Evolutionary conservation across 2,797 vertebrate species (phyloP).

Genomic region (Lagorchestes hirsutus): DNA sequence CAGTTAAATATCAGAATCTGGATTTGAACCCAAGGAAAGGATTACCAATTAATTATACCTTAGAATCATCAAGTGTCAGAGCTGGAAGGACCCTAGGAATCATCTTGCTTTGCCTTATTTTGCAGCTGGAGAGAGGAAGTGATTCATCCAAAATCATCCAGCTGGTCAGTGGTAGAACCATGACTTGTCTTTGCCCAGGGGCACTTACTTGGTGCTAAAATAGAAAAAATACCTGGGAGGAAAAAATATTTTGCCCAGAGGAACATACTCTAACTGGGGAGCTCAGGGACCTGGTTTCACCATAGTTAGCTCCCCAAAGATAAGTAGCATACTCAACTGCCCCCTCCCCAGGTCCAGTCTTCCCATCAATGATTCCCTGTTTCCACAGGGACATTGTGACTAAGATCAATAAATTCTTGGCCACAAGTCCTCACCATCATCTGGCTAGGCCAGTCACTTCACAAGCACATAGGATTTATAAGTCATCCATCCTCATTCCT

Average conservation of each 20-base stretch:
- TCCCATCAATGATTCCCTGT: background rate
- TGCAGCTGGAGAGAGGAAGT: background rate
- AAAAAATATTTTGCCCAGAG: background rate
- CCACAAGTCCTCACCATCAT: background rate
- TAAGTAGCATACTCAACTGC: background rate
- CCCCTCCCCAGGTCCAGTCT: background rate
- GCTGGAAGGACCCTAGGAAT: background rate
- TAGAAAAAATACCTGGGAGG: background rate
- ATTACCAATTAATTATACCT: background rate
- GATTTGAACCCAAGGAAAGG: background rate
- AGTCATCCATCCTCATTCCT: background rate
- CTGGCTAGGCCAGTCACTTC: background rate
- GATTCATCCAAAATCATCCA: background rate
- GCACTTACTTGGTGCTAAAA: background rate
- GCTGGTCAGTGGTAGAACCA: background rate
- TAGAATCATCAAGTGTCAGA: background rate
- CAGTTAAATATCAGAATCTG: background rate
- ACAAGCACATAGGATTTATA: background rate
- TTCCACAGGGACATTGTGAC: background rate
- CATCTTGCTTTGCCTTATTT: background rate
- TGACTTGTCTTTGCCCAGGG: background rate
- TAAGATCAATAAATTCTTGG: background rate
- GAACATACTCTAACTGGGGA: background rate
- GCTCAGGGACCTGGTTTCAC: background rate
- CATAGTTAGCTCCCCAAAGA: background rate